phyloP scores from a whole-genome alignment of 2,888 invertebrate species.

The Nephrotoma appendiculata region DNA sequence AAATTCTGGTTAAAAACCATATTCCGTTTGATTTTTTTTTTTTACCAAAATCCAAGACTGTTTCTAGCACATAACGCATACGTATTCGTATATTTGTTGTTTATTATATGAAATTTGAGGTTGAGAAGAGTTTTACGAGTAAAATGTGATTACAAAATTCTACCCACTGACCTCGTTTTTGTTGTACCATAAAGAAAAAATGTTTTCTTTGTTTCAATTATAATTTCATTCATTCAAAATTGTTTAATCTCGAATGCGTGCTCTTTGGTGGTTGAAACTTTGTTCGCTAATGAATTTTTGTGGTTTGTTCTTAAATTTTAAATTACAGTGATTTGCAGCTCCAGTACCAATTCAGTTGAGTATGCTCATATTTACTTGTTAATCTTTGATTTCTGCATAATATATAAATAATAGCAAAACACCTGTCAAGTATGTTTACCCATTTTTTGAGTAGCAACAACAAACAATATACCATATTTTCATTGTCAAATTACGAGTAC shows the following conservation, averaged over 20 bases:
- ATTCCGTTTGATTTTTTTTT: background rate
- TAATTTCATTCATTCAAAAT: background rate
- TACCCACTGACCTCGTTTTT: background rate
- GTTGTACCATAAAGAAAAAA: too few relatives aligned
- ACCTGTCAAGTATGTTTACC: background rate
- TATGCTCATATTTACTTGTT: background rate
- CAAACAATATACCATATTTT: background rate
- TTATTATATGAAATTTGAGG: background rate
- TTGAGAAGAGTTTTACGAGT: background rate
- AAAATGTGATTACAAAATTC: background rate
- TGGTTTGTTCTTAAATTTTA: background rate
- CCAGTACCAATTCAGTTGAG: background rate
- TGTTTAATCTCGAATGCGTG: background rate
- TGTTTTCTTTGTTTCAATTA: background rate
- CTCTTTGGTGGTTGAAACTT: background rate
- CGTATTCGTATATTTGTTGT: background rate
- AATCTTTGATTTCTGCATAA: background rate
- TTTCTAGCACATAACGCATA: background rate
- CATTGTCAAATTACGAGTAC: background rate
- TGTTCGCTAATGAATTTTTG: background rate
- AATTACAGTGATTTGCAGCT: background rate
- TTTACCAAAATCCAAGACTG: background rate
- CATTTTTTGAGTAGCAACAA: background rate
- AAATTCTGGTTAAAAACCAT: background rate
- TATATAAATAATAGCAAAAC: background rate